phyloP scores from a whole-genome alignment of 2,797 vertebrate genomes.

The Podarcis siculus region DNA sequence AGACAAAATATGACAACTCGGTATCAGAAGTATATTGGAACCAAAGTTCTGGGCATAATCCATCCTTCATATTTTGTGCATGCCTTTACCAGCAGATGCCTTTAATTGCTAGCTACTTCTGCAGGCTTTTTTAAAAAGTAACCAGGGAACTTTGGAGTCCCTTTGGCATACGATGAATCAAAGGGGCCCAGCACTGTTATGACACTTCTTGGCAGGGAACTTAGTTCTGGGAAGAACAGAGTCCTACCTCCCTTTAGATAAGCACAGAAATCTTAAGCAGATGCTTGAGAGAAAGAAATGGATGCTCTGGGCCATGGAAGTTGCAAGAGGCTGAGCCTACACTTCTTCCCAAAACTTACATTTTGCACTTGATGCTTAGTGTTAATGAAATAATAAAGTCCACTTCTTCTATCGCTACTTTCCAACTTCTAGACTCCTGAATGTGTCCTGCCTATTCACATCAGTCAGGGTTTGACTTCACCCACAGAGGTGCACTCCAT shows the following conservation, averaged over 20 bases:
- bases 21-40: slow-evolving; percentile 42
- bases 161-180: slow-evolving; percentile 72
- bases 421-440: neutral
- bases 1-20: slow-evolving; percentile 36
- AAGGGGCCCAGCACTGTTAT: slow-evolving; percentile 69
- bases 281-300: slow-evolving; percentile 68
- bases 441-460: neutral
- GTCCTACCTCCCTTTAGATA: slow-evolving; percentile 68
- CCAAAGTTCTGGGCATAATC: slow-evolving; percentile 65
- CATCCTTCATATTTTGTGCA: slow-evolving; percentile 64
- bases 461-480: neutral
- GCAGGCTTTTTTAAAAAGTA: slow-evolving; percentile 56
- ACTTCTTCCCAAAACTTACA: neutral
- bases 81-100: slow-evolving; percentile 68
- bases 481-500: no score
- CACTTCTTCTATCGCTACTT: neutral
- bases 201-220: slow-evolving; percentile 68
- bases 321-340: neutral
- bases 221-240: slow-evolving; percentile 68
- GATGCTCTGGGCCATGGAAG: neutral
- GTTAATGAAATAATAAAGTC: neutral
- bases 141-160: slow-evolving; percentile 63
- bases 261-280: slow-evolving; percentile 76
- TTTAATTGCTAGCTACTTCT: slow-evolving; percentile 70
- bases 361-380: neutral